These are phyloP conservation scores for Calypte anna DNA, from an alignment of 2,113 vertebrate genomes.

Conservation along the genomic window DNA sequence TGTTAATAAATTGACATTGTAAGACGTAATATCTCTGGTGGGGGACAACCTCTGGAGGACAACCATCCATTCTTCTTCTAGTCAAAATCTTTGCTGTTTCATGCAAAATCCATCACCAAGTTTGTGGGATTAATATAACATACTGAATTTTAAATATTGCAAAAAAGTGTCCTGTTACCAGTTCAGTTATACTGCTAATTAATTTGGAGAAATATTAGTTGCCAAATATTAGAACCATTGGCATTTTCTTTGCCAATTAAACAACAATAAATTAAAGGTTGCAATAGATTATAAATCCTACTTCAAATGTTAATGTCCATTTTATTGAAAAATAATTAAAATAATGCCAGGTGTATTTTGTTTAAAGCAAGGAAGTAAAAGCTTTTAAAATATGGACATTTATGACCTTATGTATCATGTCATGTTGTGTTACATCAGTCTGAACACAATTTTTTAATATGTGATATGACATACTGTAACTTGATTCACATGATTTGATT, in stretches of 20 bases:
- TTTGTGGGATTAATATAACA: background rate
- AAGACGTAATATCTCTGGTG: background rate
- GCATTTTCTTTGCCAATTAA: background rate
- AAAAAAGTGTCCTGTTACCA: background rate
- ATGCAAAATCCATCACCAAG: background rate
- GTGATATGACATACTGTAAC: background rate
- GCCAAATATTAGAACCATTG: background rate
- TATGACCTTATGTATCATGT: background rate
- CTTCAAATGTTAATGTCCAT: background rate
- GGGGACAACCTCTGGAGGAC: background rate
- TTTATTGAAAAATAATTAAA: background rate
- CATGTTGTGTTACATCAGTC: background rate
- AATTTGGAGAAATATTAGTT: background rate
- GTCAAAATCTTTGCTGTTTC: background rate
- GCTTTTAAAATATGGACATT: background rate
- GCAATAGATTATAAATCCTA: background rate
- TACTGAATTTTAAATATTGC: background rate
- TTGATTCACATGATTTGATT: background rate
- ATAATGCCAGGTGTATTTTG: background rate
- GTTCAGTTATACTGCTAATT: background rate
- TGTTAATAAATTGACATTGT: background rate
- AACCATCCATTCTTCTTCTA: background rate
- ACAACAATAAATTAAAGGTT: background rate
- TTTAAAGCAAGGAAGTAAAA: background rate
- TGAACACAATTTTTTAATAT: background rate